These are phyloP conservation scores for Heliconius erato DNA, from an alignment of 2,888 invertebrate species.

Conservation along the genomic window DNA sequence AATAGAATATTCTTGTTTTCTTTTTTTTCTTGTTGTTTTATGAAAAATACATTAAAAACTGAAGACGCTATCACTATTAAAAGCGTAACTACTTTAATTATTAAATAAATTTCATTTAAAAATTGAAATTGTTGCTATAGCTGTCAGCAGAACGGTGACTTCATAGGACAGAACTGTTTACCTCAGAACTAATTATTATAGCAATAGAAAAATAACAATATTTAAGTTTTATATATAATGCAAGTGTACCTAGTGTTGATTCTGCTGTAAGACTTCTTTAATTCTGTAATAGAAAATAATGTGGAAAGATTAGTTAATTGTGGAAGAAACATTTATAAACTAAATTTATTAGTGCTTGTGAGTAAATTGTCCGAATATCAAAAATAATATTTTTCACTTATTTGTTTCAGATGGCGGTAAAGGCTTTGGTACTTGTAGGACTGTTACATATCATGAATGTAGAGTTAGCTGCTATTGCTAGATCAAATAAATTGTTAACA, in stretches of 20 bases:
- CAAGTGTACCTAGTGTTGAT: background rate
- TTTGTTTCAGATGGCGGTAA: constrained; percentile 27
- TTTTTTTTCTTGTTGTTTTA: no score
- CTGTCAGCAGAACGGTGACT: background rate
- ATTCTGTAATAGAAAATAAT: no score
- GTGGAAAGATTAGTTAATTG: no score
- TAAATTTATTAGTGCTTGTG: no score
- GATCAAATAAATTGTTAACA: background rate
- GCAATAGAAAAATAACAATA: background rate
- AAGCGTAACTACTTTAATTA: no score
- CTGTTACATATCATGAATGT: constrained; percentile 4
- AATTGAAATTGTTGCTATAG: background rate
- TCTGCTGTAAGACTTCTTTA: no score
- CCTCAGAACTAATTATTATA: background rate
- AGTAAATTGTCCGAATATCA: no score
- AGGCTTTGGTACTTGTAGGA: background rate
- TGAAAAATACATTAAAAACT: no score
- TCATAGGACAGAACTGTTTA: background rate
- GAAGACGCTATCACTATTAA: no score
- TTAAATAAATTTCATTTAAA: background rate
- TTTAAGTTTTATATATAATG: background rate
- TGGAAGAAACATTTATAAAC: no score
- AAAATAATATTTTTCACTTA: background rate
- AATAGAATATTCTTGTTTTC: no score
- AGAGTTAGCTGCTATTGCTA: background rate